Conservation (phyloP, 2,113 vertebrate species). For the Cyprinodon variegatus region DNA sequence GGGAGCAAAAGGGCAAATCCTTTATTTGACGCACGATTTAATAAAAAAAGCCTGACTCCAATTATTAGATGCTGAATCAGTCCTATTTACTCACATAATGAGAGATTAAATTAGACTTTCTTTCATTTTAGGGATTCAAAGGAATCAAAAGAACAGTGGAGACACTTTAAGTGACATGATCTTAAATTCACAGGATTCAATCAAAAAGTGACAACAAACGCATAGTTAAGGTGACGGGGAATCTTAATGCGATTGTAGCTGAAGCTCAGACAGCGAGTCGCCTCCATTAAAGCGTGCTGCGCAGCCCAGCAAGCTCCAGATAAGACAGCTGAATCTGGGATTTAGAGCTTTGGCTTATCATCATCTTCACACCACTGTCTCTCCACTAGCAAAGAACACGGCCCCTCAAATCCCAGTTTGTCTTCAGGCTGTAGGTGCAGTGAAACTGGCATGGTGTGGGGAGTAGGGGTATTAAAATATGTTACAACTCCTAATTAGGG, state of each 20-base stretch:
- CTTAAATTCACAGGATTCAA: slow-evolving; percentile 77
- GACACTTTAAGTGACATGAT: slow-evolving; percentile 68
- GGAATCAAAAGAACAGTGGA: slow-evolving; percentile 60
- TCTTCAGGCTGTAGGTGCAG: slow-evolving; percentile 60
- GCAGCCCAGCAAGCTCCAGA: slow-evolving; percentile 78
- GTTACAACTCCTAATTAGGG: slow-evolving; percentile 52
- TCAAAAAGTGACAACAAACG: slow-evolving; percentile 74
- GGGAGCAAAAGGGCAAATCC: slow-evolving; percentile 27
- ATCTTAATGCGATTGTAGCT: slow-evolving; percentile 83
- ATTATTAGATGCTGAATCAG: slow-evolving; percentile 36
- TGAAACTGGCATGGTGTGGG: slow-evolving; percentile 30
- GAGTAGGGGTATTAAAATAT: slow-evolving; percentile 56
- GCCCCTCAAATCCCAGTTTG: slow-evolving; percentile 69
- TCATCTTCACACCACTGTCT: slow-evolving; percentile 83
- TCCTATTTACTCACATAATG: slow-evolving; percentile 37
- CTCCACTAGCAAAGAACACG: slow-evolving; percentile 72
- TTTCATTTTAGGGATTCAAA: slow-evolving; percentile 50
- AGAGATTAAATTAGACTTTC: slow-evolving; percentile 53
- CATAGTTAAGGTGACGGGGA: slow-evolving; percentile 73
- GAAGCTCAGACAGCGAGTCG: slow-evolving; percentile 81
- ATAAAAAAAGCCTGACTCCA: slow-evolving; percentile 24
- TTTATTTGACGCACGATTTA: slow-evolving; percentile 29
- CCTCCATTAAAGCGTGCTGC: slow-evolving; percentile 82
- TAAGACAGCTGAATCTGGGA: slow-evolving; percentile 84
- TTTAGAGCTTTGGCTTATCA: slow-evolving; percentile 83